Evolutionary conservation across 1,140 invertebrate species (phyloP), one percentile per base, ranked within the genome.

Genomic region (Harlomillsia oculata): DNA sequence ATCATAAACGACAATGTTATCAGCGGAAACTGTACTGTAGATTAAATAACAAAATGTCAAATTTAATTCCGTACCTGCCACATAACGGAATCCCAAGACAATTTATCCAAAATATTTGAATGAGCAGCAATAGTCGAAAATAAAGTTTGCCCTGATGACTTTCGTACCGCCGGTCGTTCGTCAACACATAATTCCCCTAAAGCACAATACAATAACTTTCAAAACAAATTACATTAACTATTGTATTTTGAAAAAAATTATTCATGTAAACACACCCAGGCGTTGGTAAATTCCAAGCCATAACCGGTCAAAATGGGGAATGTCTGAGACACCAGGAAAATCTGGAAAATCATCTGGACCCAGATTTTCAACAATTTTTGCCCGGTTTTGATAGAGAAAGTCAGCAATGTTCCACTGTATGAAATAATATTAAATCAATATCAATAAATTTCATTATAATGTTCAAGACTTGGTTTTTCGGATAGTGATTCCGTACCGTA

Each of bases 371-470:
- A 51, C 77, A 77, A 97, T 78, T 74, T 89, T 88, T 63, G 89
- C 84, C 69, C 91, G 84, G 74, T 95, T 95, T 78, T 96, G 90
- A 74, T 87, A 93, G 66, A 97, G 86, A 70, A 93, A 94, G 74
- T 97, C 93, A 2, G 91, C 92, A 67, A 97, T 93, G 70, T 97
- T 97, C 93, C 93, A 97, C 91, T n/a, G n/a, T 93, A 55, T 18
- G 44, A 48, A 60, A 29, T 69, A 60, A 57, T 64, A 63, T 62
- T 56, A 23, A 56, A 25, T 34, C 14, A 28, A 52, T 14, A 5
- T 1, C 9, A 49, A n/a, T n/a, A n/a, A 41, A 20, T 11, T 43
- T 30, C 9, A 37, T 18, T 11, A 40, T 13, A 11, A 43, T 34
- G n/a, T 11, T 53, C 26, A 4, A 44, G 18, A 14, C 14, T 49